phyloP scores from a whole-genome alignment of 2,113 vertebrate species.

The Sander lucioperca region DNA sequence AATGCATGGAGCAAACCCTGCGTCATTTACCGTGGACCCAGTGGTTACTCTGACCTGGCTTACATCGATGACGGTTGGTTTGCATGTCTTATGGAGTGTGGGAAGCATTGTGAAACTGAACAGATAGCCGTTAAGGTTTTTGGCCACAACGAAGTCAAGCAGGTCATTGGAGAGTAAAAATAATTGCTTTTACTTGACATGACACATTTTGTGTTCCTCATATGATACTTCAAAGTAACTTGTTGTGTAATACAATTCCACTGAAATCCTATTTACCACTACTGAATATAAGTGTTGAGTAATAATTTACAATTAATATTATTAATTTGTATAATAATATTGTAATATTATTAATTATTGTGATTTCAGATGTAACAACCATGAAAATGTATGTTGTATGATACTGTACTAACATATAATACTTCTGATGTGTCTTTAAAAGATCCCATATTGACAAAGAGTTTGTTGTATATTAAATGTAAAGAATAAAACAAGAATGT shows the following conservation, averaged over 20 bases:
- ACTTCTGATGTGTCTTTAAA: background rate
- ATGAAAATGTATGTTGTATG: background rate
- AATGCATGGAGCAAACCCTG: slow-evolving; percentile 15
- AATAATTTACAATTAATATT: background rate
- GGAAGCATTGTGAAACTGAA: background rate
- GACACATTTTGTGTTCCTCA: background rate
- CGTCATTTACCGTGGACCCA: background rate
- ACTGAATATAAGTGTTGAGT: background rate
- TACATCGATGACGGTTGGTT: slow-evolving; percentile 30
- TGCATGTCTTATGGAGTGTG: slow-evolving; percentile 28
- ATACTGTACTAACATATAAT: no score
- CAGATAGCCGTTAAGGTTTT: slow-evolving; percentile 5
- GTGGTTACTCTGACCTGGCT: slow-evolving; percentile 38
- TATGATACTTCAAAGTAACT: background rate
- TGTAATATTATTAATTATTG: no score
- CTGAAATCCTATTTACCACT: background rate
- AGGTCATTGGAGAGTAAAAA: background rate
- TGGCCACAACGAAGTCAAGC: background rate
- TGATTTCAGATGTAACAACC: background rate
- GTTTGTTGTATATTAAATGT: background rate
- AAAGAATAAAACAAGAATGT: background rate
- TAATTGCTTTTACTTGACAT: background rate
- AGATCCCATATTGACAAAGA: background rate
- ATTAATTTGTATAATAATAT: no score
- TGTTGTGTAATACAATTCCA: background rate